Base-by-base conservation (phyloP, 2,888 invertebrate species). In the Plutella xylostella region DNA sequence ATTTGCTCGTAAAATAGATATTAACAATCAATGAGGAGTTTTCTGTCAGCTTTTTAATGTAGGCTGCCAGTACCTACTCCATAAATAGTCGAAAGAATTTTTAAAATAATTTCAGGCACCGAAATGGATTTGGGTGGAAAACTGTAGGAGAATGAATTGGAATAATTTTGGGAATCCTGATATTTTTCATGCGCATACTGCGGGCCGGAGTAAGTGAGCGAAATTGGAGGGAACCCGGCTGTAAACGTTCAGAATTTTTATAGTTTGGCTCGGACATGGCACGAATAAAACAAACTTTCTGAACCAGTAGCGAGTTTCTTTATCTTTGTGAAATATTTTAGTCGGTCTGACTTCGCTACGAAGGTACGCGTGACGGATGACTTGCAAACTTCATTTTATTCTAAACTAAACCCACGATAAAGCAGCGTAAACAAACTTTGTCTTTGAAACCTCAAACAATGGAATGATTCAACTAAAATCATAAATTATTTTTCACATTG, bases 191-290 rank as follows among this genome's bases (percentile, higher is more conserved):
- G n/a, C n/a, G n/a, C n/a, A n/a, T n/a, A n/a, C 28, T 28, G 28
- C n/a, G 11, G 19, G 20, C 41, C 20, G 19, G 53, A 53, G 58
- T 62, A 63, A 68, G 59, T 61, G 63, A 58, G 58, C 61, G 53
- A 65, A 71, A 72, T 68, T 68, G 65, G 65, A 65, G 65, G 69
- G 65, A 68, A 63, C 67, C 64, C 65, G 50, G 48, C 45, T 49
- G 59, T 55, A 60, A 60, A 61, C 58, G 63, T 55, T 53, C 54
- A 57, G 66, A 72, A 67, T 75, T 68, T 72, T 74, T 73, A 71
- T 70, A 60, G 60, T 58, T 55, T 48, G 55, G 54, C 56, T 49
- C 52, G 55, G 55, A 62, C 63, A 65, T 58, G 58, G 55, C 42
- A 45, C 50, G 63, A 61, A 66, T 67, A 66, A 63, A 65, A 62